phyloP scores from a whole-genome alignment of 2,888 invertebrate species.

The Xanthostigma xanthostigma region DNA sequence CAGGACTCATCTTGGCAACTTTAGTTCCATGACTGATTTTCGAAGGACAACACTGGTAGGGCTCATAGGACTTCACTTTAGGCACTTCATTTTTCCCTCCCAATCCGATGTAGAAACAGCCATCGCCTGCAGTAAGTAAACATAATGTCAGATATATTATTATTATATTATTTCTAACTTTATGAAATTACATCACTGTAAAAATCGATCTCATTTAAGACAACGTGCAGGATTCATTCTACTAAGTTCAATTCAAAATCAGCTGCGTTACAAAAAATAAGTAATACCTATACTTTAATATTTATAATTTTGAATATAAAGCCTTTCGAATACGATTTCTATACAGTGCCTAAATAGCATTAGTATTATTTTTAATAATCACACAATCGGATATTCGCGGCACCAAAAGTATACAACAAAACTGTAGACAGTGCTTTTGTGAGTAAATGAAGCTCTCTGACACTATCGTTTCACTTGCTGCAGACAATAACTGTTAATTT shows the following conservation, averaged over 20 bases:
- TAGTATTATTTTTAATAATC: too few species aligned
- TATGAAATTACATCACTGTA: not conserved
- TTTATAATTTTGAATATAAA: constrained; percentile 29
- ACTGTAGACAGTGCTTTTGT: too few species aligned
- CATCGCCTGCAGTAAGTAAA: constrained; percentile 91
- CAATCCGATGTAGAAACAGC: constrained; percentile 93
- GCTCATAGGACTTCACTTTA: constrained; percentile 64
- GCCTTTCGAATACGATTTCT: constrained; percentile 8
- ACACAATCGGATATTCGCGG: too few species aligned
- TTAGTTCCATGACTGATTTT: constrained; percentile 65
- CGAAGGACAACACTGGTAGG: constrained; percentile 86
- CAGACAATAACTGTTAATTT: constrained; percentile 44
- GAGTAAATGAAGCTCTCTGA: constrained; percentile 10
- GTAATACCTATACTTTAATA: constrained; percentile 15
- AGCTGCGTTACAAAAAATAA: constrained; percentile 37
- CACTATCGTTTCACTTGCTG: constrained; percentile 35
- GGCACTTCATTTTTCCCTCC: constrained; percentile 68
- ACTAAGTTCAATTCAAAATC: constrained; percentile 11
- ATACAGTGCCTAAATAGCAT: too few species aligned
- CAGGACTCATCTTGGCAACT: constrained; percentile 58
- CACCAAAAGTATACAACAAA: too few species aligned
- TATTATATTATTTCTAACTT: not conserved
- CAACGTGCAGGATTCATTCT: constrained; percentile 14
- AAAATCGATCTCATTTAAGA: constrained; percentile 1
- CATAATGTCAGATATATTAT: constrained; percentile 50